Conservation (phyloP, 1,140 invertebrate genomes). For the Penaeus vannamei region DNA sequence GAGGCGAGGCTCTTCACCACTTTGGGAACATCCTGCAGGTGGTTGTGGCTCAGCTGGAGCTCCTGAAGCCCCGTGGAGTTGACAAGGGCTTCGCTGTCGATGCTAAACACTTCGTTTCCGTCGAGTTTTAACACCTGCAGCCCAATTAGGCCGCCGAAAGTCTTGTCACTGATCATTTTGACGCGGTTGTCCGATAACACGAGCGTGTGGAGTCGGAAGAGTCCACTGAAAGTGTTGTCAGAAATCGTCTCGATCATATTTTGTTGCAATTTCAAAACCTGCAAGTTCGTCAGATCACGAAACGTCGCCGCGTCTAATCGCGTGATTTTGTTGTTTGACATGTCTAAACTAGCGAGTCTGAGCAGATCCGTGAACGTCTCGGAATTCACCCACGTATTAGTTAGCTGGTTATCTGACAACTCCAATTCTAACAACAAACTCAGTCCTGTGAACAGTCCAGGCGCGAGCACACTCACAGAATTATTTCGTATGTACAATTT, state of each 20-base stretch:
- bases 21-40: constrained; percentile 83
- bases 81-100: constrained; percentile 82
- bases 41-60: constrained; percentile 88
- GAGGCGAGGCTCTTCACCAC: constrained; percentile 84
- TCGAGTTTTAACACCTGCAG: constrained; percentile 83
- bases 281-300: constrained; percentile 82
- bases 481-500: constrained; percentile 90
- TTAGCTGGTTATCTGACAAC: constrained; percentile 83
- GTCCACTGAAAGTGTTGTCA: constrained; percentile 81
- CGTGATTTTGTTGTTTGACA: constrained; percentile 82
- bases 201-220: constrained; percentile 83
- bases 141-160: constrained; percentile 82
- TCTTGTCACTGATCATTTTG: constrained; percentile 78
- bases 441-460: constrained; percentile 80
- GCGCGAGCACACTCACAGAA: constrained; percentile 73
- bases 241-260: constrained; percentile 82
- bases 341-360: constrained; percentile 82
- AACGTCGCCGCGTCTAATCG: constrained; percentile 82
- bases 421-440: constrained; percentile 84
- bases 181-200: constrained; percentile 83
- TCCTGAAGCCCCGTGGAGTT: constrained; percentile 87
- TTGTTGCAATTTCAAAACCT: constrained; percentile 83
- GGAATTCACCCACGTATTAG: constrained; percentile 83
- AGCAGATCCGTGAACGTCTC: constrained; percentile 83
- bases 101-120: constrained; percentile 80